These are phyloP conservation scores for Standfussiana lucernea DNA, from an alignment of 2,888 invertebrate species.

Conservation along the genomic window DNA sequence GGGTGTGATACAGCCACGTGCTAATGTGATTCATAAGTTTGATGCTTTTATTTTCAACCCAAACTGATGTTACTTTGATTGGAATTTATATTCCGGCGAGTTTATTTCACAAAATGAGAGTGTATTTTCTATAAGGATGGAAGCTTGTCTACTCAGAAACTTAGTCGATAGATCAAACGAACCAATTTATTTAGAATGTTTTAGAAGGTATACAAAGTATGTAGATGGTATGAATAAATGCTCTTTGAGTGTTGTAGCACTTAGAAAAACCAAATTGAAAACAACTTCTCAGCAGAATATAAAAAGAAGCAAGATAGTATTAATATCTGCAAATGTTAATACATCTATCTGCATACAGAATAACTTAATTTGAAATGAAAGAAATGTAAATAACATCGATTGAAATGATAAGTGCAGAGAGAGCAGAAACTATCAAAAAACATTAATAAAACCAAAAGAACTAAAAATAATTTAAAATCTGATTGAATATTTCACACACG, in stretches of 20 bases:
- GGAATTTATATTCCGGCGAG: slow-evolving; percentile 25
- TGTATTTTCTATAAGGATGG: slow-evolving; percentile 9
- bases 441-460: slow-evolving; percentile 27
- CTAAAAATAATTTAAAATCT: slow-evolving; percentile 53
- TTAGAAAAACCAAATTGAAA: background rate
- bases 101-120: slow-evolving; percentile 18
- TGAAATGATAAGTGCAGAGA: background rate
- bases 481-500: slow-evolving; percentile 62
- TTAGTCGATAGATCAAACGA: slow-evolving; percentile 22
- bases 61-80: slow-evolving; percentile 53
- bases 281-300: background rate
- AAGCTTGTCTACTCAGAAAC: slow-evolving; percentile 21
- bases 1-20: slow-evolving; percentile 84
- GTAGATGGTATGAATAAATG: slow-evolving; percentile 36
- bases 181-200: slow-evolving; percentile 28
- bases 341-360: background rate
- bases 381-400: no score
- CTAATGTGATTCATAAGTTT: slow-evolving; percentile 78
- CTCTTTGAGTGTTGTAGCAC: slow-evolving; percentile 32
- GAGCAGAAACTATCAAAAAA: background rate
- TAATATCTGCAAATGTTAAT: background rate
- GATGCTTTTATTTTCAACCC: slow-evolving; percentile 64
- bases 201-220: slow-evolving; percentile 4
- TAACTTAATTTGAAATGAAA: background rate
- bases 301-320: background rate